These are phyloP conservation scores for Pelobates cultripes DNA, from an alignment of 2,797 vertebrate genomes.

Conservation along the genomic window DNA sequence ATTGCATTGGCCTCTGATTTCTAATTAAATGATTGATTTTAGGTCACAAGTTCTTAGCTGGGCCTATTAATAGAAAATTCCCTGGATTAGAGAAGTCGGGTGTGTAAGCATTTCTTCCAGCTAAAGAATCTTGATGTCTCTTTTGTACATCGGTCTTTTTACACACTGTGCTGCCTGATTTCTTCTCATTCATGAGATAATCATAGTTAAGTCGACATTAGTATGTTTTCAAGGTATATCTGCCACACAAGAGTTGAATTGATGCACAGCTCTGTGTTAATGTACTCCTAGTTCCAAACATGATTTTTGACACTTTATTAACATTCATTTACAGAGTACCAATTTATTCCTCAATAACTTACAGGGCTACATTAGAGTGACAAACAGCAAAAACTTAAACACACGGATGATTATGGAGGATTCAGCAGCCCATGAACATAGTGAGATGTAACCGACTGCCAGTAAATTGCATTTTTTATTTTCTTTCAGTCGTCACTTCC, in stretches of 20 bases:
- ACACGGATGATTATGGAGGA: neutral
- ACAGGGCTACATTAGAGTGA: neutral
- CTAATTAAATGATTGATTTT: conserved; percentile 22
- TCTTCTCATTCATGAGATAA: neutral
- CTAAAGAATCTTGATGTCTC: neutral
- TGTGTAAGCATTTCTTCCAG: neutral
- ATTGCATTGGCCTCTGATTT: neutral
- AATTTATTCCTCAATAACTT: conserved; percentile 1
- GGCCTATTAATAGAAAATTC: neutral
- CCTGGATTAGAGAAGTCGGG: neutral
- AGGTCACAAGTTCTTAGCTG: neutral
- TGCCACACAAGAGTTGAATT: neutral
- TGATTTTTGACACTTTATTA: neutral
- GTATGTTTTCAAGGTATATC: neutral
- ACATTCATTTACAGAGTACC: neutral
- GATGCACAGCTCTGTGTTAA: neutral
- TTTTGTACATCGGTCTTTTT: neutral
- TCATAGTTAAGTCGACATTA: neutral
- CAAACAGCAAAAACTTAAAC: neutral
- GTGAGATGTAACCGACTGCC: neutral
- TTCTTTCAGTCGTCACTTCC: neutral
- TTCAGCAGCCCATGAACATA: neutral
- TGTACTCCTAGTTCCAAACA: neutral
- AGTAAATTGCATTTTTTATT: neutral
- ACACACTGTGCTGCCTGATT: neutral